Evolutionary conservation across 2,113 vertebrate genomes (phyloP).

Genomic region (Diglossa brunneiventris): DNA sequence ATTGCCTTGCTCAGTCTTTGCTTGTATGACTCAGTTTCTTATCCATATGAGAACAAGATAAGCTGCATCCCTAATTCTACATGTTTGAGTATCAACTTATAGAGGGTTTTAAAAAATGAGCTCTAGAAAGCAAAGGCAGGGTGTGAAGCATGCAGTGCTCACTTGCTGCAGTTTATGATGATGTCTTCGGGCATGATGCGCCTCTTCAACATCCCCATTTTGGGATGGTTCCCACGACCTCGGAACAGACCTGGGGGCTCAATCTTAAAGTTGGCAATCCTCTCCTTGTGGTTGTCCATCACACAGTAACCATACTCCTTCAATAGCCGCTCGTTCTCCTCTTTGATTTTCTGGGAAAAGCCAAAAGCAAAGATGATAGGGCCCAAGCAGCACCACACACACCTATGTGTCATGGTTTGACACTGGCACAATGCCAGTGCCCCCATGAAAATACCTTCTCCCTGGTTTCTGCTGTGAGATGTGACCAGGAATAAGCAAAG

Average conservation of each 20-base stretch:
- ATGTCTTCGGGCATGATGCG: constrained; percentile 91
- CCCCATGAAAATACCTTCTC: no score
- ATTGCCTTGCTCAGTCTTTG: background rate
- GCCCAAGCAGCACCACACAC: background rate
- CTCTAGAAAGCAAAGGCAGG: background rate
- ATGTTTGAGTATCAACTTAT: background rate
- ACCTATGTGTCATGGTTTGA: no score
- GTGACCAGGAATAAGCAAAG: no score
- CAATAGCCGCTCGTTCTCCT: constrained; percentile 89
- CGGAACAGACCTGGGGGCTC: constrained; percentile 94
- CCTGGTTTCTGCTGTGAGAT: no score
- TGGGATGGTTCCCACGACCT: constrained; percentile 94
- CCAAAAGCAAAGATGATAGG: background rate
- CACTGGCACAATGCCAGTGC: no score
- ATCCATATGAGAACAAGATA: background rate
- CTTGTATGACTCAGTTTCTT: background rate
- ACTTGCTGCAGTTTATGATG: constrained; percentile 99
- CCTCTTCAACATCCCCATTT: constrained; percentile 96
- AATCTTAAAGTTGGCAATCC: constrained; percentile 96
- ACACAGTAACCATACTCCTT: constrained; percentile 94
- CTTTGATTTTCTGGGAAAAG: constrained; percentile 89
- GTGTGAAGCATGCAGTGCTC: constrained; percentile 29
- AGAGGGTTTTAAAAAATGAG: background rate
- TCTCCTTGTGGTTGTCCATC: constrained; percentile 97
- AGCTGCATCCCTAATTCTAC: background rate